These are phyloP conservation scores for Lasioglossum calceatum DNA, from an alignment of 2,888 invertebrate species.

Conservation along the genomic window DNA sequence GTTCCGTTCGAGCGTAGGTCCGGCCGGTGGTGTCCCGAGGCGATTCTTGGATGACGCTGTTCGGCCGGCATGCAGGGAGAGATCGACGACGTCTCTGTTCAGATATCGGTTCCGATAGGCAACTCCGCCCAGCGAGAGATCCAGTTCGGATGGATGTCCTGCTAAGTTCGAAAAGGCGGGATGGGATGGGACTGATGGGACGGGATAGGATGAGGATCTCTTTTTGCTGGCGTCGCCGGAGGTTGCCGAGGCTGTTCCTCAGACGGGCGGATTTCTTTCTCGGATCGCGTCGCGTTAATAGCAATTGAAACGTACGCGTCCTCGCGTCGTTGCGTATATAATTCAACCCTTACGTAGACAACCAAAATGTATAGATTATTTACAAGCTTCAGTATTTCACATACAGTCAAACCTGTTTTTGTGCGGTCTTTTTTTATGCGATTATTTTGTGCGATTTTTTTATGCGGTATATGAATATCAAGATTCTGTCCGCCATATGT, in stretches of 20 bases:
- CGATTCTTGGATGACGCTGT: conserved; percentile 17
- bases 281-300: conserved; percentile 39
- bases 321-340: too few relatives aligned
- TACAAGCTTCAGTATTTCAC: too few relatives aligned
- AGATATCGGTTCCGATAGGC: conserved; percentile 53
- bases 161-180: not conserved
- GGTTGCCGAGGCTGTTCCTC: not conserved
- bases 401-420: too few relatives aligned
- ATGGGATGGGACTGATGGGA: not conserved
- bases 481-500: too few relatives aligned
- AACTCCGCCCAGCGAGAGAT: conserved; percentile 51
- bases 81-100: conserved; percentile 43
- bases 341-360: too few relatives aligned
- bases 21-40: conserved; percentile 2
- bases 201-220: not conserved
- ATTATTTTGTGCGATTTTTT: too few relatives aligned
- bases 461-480: too few relatives aligned
- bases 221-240: not conserved
- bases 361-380: too few relatives aligned
- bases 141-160: conserved; percentile 57
- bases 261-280: not conserved
- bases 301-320: conserved; percentile 60
- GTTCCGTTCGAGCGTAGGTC: conserved; percentile 10
- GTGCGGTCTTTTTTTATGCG: too few relatives aligned
- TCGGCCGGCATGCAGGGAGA: not conserved